Evolutionary conservation across 1,140 invertebrate species (phyloP).

Genomic region (Drosophila tsacasi): DNA sequence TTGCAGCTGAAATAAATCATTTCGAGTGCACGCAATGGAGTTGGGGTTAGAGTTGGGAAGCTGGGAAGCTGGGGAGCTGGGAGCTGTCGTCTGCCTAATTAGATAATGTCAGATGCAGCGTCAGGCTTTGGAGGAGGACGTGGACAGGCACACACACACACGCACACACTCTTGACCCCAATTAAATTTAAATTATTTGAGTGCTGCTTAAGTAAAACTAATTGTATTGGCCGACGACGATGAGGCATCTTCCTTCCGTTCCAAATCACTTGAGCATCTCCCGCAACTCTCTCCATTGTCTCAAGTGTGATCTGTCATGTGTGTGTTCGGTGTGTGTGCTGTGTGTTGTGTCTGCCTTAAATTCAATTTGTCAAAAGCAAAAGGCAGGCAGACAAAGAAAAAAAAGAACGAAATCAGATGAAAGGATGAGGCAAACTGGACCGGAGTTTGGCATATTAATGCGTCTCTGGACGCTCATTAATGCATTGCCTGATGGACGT

Average conservation of each 20-base stretch:
- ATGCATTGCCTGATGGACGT: constrained; percentile 71
- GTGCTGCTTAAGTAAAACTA: constrained; percentile 75
- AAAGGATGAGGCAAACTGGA: constrained; percentile 14
- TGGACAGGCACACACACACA: constrained; percentile 3
- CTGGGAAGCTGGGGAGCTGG: not conserved
- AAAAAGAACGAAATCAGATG: not conserved
- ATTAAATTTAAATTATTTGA: constrained; percentile 83
- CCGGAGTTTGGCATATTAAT: constrained; percentile 64
- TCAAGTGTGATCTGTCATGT: constrained; percentile 35
- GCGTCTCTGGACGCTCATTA: constrained; percentile 77
- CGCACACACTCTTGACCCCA: constrained; percentile 67
- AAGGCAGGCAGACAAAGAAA: constrained; percentile 34
- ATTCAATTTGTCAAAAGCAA: constrained; percentile 78
- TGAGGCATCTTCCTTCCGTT: constrained; percentile 36
- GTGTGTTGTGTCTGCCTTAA: constrained; percentile 45
- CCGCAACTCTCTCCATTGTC: constrained; percentile 18
- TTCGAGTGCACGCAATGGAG: constrained; percentile 43
- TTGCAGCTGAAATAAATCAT: constrained; percentile 63
- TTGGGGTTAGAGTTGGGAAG: too few species aligned
- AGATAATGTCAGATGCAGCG: constrained; percentile 77
- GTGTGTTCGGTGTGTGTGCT: constrained; percentile 5
- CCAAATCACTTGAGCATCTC: constrained; percentile 18
- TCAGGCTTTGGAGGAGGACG: constrained; percentile 19
- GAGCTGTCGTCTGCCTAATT: constrained; percentile 62
- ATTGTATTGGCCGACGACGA: constrained; percentile 60